A percentile compares a stretch with the other conserved stretches of the same genome.
These are phyloP conservation scores for Acanthochromis polyacanthus DNA, from an alignment of 2,113 vertebrate genomes.

Conservation along the genomic window DNA sequence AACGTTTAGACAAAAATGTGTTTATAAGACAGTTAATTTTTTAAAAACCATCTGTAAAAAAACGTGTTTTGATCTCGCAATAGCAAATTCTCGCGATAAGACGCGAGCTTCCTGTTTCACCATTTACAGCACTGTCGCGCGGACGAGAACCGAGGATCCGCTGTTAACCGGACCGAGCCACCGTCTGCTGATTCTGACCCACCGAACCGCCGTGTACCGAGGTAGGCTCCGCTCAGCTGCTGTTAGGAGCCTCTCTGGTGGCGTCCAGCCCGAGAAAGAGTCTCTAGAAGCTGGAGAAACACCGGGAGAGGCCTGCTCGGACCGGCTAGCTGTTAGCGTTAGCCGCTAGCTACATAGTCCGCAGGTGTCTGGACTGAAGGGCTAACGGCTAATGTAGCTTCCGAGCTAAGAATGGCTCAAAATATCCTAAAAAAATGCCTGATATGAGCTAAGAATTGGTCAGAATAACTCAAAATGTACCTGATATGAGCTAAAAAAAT, in stretches of 20 bases:
- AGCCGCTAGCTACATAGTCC: not conserved
- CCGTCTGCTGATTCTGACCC: not conserved
- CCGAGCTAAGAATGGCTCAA: too few species aligned
- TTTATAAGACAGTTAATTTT: too few species aligned
- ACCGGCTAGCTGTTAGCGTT: not conserved
- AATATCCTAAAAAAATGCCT: too few species aligned
- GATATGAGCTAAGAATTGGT: too few species aligned
- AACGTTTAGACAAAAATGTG: too few species aligned
- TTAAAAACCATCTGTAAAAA: too few species aligned
- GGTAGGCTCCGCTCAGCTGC: not conserved
- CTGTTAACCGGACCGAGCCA: not conserved
- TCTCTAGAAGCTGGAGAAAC: not conserved
- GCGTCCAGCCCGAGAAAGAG: too few species aligned
- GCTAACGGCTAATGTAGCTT: too few species aligned
- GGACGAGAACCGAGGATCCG: not conserved
- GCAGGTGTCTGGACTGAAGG: not conserved
- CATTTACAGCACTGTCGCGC: constrained; percentile 10
- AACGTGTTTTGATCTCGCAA: constrained; percentile 30
- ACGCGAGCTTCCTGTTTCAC: not conserved
- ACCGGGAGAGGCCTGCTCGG: not conserved
- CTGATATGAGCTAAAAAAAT: too few species aligned
- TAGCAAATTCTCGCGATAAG: constrained; percentile 48
- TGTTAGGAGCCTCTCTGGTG: not conserved
- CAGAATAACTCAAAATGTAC: too few species aligned
- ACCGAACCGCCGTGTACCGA: constrained; percentile 8